These are phyloP conservation scores for Hydropsyche tenuis DNA, from an alignment of 1,140 invertebrate species.

Conservation along the genomic window DNA sequence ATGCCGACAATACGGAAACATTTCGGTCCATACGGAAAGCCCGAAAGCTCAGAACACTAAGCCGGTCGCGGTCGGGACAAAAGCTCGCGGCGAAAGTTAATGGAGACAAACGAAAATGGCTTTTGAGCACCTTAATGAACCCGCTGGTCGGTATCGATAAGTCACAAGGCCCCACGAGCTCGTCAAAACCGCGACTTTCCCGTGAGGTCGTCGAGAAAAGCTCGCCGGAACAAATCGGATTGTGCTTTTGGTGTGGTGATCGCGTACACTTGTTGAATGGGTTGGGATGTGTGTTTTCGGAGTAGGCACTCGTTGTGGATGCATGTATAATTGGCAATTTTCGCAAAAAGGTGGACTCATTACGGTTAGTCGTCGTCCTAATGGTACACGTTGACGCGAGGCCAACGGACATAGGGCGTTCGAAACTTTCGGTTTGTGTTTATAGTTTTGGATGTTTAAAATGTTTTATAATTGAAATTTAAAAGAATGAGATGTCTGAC, in stretches of 20 bases:
- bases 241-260: neutral
- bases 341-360: conserved; percentile 12
- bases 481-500: too few species aligned
- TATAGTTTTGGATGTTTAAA: neutral
- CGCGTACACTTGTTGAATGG: neutral
- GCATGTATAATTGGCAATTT: conserved; percentile 18
- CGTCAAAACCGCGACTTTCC: too few species aligned
- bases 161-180: neutral
- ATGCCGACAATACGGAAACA: too few species aligned
- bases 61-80: conserved; percentile 21
- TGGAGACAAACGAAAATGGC: conserved; percentile 8
- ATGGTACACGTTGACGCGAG: conserved; percentile 11
- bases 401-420: neutral
- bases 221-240: neutral
- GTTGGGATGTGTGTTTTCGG: too few species aligned
- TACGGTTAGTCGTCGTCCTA: conserved; percentile 6
- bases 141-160: conserved; percentile 19
- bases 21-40: neutral
- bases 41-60: conserved; percentile 12
- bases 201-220: neutral
- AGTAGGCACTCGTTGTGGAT: neutral
- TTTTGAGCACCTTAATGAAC: conserved; percentile 29
- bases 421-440: neutral
- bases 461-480: too few species aligned
- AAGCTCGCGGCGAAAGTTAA: conserved; percentile 29